A percentile compares a stretch with the other conserved stretches of the same genome.
Evolutionary conservation across 2,113 vertebrate genomes (phyloP).

Genomic region (Turnix velox): DNA sequence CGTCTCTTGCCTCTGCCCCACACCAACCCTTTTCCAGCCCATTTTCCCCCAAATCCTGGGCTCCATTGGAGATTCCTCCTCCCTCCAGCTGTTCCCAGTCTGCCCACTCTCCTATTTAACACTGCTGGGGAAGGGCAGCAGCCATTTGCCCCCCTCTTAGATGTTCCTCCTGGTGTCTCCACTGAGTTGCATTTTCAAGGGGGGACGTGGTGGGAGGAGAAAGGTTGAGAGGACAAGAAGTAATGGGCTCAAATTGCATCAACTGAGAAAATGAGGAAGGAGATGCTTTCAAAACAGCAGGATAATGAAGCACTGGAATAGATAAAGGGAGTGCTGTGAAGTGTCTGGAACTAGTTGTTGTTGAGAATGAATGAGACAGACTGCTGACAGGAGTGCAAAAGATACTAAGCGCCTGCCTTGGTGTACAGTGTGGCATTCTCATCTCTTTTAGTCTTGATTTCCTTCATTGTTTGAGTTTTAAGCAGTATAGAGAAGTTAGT

Average conservation of each 20-base stretch:
- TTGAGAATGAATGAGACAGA: neutral
- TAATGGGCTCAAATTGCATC: neutral
- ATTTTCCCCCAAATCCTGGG: no score
- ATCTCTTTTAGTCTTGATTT: neutral
- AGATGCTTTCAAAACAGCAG: neutral
- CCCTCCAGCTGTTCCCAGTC: no score
- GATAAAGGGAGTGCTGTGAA: neutral
- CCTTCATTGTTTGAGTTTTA: neutral
- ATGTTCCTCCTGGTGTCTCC: no score
- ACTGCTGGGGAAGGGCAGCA: no score
- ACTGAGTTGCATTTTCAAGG: no score
- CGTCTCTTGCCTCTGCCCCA: no score
- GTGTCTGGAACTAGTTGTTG: neutral
- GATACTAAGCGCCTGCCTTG: neutral
- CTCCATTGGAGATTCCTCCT: no score
- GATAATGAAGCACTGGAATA: neutral
- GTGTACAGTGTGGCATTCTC: neutral
- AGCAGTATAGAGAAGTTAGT: neutral
- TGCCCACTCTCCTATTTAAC: no score
- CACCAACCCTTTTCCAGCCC: no score
- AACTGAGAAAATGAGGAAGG: neutral
- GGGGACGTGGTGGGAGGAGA: no score
- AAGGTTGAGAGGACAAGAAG: neutral
- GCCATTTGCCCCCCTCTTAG: no score
- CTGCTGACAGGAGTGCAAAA: neutral